Conservation (phyloP, 2,888 invertebrate genomes). For the Dryocosmus kuriphilus region DNA sequence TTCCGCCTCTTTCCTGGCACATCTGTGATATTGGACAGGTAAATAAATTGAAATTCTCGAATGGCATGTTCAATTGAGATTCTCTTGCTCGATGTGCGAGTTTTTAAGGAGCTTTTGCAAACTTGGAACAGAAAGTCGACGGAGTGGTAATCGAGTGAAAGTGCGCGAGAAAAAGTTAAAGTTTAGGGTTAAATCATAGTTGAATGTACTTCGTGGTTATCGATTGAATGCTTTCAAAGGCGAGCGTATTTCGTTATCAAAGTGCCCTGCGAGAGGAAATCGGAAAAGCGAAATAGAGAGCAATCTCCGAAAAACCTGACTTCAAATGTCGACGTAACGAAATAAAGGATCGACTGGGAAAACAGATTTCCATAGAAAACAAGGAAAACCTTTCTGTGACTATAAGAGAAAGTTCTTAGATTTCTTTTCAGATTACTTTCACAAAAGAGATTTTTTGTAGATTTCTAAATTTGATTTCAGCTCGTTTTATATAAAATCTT, state of each 20-base stretch:
- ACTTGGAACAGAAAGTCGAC: background rate
- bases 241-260: conserved; percentile 35
- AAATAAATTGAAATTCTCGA: conserved; percentile 35
- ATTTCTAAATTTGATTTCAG: background rate
- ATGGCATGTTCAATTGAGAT: background rate
- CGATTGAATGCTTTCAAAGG: conserved; percentile 16
- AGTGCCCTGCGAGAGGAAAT: background rate
- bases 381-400: background rate
- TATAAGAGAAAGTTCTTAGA: background rate
- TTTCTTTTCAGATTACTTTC: conserved; percentile 4
- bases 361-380: conserved; percentile 21
- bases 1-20: background rate
- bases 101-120: background rate
- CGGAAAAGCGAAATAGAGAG: conserved; percentile 18
- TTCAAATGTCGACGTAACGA: conserved; percentile 24
- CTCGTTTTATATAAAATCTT: background rate
- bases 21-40: conserved; percentile 23
- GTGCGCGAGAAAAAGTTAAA: background rate
- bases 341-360: conserved; percentile 19
- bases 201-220: conserved; percentile 29
- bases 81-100: background rate
- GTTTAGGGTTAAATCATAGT: conserved; percentile 10
- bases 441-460: background rate
- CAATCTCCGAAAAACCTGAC: conserved; percentile 21
- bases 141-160: background rate